phyloP scores from a whole-genome alignment of 1,140 invertebrate species.

The Bombus breviceps region DNA sequence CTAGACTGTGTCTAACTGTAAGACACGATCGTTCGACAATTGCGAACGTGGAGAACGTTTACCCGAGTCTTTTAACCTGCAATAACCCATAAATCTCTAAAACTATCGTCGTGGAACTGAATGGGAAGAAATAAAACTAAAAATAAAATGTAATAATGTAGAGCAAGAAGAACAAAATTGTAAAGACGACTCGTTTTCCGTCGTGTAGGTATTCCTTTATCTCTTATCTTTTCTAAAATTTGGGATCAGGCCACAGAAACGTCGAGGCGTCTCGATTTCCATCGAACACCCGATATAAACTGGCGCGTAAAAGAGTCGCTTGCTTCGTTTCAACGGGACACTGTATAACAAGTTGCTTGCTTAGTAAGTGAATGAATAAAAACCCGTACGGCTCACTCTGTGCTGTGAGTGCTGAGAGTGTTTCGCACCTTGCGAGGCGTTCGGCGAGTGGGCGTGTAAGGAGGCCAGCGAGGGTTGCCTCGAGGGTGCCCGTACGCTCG shows the following conservation, averaged over 20 bases:
- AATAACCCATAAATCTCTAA: not conserved
- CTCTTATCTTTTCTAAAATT: not conserved
- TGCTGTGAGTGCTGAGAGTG: slow-evolving; percentile 79
- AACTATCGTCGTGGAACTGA: not conserved
- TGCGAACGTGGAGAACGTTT: not conserved
- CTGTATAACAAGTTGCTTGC: slow-evolving; percentile 79
- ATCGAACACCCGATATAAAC: slow-evolving; percentile 50
- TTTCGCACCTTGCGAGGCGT: slow-evolving; percentile 89
- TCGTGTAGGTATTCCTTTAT: no score
- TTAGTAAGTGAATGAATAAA: slow-evolving; percentile 83
- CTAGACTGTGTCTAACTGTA: not conserved
- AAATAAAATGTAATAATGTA: not conserved
- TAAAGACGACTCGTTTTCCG: not conserved
- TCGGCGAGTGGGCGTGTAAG: slow-evolving; percentile 90
- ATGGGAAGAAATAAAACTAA: not conserved
- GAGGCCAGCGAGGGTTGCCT: slow-evolving; percentile 92
- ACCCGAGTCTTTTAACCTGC: not conserved
- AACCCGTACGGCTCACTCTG: slow-evolving; percentile 81
- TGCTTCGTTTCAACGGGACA: slow-evolving; percentile 71
- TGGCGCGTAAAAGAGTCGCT: slow-evolving; percentile 63
- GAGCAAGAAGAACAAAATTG: not conserved
- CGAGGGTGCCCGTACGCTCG: slow-evolving; percentile 89
- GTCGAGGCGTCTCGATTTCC: slow-evolving; percentile 57
- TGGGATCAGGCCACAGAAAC: not conserved
- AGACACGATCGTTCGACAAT: no score